Conservation (phyloP, 2,797 vertebrate genomes). For the Zenarchopterus dispar region DNA sequence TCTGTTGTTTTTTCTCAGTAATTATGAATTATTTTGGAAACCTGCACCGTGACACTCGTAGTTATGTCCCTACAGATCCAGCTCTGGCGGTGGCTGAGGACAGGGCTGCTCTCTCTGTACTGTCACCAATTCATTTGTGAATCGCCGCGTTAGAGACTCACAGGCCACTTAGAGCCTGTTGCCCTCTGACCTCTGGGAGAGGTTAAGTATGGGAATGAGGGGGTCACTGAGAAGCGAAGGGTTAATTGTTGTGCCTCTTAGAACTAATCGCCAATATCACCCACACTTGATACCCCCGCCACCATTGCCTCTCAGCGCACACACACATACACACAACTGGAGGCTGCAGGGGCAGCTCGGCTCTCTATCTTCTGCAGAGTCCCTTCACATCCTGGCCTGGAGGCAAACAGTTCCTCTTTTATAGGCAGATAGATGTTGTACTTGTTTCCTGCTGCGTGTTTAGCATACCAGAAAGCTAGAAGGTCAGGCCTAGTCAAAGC, state of each 20-base stretch:
- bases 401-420: slow-evolving; percentile 69
- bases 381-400: slow-evolving; percentile 62
- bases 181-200: slow-evolving; percentile 56
- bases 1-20: no score
- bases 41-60: no score
- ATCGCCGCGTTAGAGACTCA: slow-evolving; percentile 57
- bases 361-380: slow-evolving; percentile 46
- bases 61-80: background rate
- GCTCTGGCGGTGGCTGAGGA: background rate
- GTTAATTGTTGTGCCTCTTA: slow-evolving; percentile 81
- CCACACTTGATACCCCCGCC: slow-evolving; percentile 39
- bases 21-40: no score
- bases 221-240: slow-evolving; percentile 69
- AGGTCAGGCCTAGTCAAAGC: slow-evolving; percentile 68
- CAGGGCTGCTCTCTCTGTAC: slow-evolving; percentile 45
- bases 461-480: slow-evolving; percentile 68
- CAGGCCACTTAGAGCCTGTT: slow-evolving; percentile 70
- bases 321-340: slow-evolving; percentile 39
- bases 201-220: slow-evolving; percentile 78
- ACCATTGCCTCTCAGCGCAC: slow-evolving; percentile 6
- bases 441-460: slow-evolving; percentile 76
- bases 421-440: slow-evolving; percentile 66
- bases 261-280: slow-evolving; percentile 76
- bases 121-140: slow-evolving; percentile 58
- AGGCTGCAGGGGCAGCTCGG: slow-evolving; percentile 29